A percentile compares a stretch with the other conserved stretches of the same genome.
phyloP scores from a whole-genome alignment of 2,113 vertebrate species.

The Hippocampus mohnikei region DNA sequence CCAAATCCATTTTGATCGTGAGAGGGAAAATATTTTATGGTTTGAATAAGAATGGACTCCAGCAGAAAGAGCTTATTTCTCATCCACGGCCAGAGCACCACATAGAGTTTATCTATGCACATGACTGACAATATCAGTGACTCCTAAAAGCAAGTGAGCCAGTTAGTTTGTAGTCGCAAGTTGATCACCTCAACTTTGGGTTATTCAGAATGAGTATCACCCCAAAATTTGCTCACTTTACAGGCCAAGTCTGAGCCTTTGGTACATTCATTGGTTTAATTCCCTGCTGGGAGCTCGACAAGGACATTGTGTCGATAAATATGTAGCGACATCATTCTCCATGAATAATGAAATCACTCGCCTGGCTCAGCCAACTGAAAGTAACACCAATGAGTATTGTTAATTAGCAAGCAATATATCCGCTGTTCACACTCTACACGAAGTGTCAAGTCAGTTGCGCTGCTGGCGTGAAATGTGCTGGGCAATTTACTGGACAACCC shows the following conservation, averaged over 20 bases:
- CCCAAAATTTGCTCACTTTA: conserved; percentile 2
- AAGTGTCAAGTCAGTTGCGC: conserved; percentile 1
- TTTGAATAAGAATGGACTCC: too few relatives aligned
- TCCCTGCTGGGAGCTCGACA: neutral
- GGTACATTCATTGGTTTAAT: neutral
- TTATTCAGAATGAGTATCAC: neutral
- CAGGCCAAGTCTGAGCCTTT: neutral
- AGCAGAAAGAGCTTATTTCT: too few relatives aligned
- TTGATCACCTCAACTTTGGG: neutral
- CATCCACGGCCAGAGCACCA: too few relatives aligned
- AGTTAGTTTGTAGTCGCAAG: neutral
- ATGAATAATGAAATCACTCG: neutral
- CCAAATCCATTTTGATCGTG: too few relatives aligned
- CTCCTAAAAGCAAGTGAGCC: neutral
- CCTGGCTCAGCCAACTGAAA: conserved; percentile 3
- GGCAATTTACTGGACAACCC: neutral
- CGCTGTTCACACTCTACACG: conserved; percentile 1
- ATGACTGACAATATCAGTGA: too few relatives aligned
- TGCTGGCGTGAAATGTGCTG: neutral
- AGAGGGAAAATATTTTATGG: too few relatives aligned
- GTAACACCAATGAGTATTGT: neutral
- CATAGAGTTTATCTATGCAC: too few relatives aligned
- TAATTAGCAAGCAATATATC: conserved; percentile 7
- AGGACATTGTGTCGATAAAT: neutral
- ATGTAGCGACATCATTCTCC: neutral